Evolutionary conservation across 2,888 invertebrate genomes (phyloP), one percentile per base, ranked within the genome.

Genomic region (Acleris holmiana): DNA sequence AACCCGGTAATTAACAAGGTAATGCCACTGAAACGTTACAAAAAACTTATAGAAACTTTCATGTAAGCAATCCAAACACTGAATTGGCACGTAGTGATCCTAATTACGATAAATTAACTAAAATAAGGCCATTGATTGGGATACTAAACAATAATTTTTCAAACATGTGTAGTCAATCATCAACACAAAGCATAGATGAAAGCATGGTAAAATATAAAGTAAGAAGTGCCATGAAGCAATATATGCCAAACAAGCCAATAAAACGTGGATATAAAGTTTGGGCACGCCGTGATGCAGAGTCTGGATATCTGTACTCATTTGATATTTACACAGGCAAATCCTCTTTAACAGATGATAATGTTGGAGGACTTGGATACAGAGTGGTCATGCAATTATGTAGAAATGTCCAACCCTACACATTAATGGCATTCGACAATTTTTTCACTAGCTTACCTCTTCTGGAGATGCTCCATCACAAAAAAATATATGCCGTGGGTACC

Each of bases 341-440:
- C 5, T 8, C 8, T 46, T 0, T 7, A 17, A 46, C 46, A 46
- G 46, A 23, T 13, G 44, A 55, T 23, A 40, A 19, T 40, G 35
- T 29, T n/a, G 54, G n/a, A 10, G 44, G 55, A n/a, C 25, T 55
- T n/a, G 44, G 55, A 23, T 55, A 55, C n/a, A 55, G 19, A 19
- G 55, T 55, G 23, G 25, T 55, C n/a, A 55, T 13, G n/a, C 19
- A 48, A 48, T 29, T 57, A 4, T 19, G 48, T 21, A 13, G 17
- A 40, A 29, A 13, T 48, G 21, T 35, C n/a, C 35, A 35, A 25
- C 6, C 10, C 8, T 46, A 55, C 44, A 25, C 46, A 5, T 17
- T 55, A 25, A n/a, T 55, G n/a, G 55, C 25, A 23, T 55, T 55
- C 17, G 55, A 55, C 25, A 55, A 46, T 55, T 55, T 55, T 25